These are phyloP conservation scores for Benitochromis conjunctus DNA, from an alignment of 2,113 vertebrate genomes.

Conservation along the genomic window DNA sequence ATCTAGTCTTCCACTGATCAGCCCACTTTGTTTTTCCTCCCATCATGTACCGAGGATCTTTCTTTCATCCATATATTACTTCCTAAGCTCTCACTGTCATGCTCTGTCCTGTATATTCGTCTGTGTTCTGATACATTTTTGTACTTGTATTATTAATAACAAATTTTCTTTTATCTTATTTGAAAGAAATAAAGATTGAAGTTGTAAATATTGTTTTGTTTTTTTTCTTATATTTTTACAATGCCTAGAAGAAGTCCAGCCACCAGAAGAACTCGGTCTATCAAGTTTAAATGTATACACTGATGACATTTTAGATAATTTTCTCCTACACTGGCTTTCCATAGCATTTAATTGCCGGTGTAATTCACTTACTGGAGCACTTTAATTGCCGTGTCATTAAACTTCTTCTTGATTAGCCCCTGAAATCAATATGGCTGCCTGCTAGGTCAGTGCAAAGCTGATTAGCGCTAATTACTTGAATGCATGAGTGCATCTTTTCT, in stretches of 20 bases:
- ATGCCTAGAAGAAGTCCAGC: neutral
- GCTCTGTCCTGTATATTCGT: conserved; percentile 83
- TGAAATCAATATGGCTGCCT: conserved; percentile 48
- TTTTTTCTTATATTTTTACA: neutral
- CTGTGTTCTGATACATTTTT: conserved; percentile 82
- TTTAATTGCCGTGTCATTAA: conserved; percentile 53
- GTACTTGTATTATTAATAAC: conserved; percentile 83
- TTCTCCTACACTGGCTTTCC: neutral
- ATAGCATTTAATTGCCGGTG: conserved; percentile 20
- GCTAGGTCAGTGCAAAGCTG: conserved; percentile 29
- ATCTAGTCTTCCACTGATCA: neutral
- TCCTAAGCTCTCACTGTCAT: conserved; percentile 40
- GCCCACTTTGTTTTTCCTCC: neutral
- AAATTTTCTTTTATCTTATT: conserved; percentile 85
- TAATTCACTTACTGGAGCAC: conserved; percentile 32
- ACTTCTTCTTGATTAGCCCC: conserved; percentile 42
- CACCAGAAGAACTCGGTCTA: neutral
- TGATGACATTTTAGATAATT: neutral
- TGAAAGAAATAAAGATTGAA: conserved; percentile 94
- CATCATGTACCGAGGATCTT: conserved; percentile 31
- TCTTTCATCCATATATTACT: conserved; percentile 50
- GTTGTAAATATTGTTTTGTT: conserved; percentile 65
- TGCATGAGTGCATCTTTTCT: conserved; percentile 27
- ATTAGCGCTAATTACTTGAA: conserved; percentile 47
- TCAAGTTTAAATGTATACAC: neutral